Conservation (phyloP, 2,888 invertebrate species). For the Phymatocera aterrima region DNA sequence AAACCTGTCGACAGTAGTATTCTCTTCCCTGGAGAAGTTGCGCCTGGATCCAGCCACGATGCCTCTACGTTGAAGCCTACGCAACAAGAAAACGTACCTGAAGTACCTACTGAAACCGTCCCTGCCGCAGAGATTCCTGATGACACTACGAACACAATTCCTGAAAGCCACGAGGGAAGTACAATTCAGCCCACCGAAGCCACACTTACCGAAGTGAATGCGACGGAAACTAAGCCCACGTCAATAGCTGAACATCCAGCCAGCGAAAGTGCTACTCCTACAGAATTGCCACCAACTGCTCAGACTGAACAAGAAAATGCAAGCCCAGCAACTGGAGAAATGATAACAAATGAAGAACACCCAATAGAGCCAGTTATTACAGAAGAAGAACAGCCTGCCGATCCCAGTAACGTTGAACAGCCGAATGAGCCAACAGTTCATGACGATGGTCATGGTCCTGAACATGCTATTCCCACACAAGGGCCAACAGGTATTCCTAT, state of each 20-base stretch:
- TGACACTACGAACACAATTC: background rate
- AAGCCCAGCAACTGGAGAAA: slow-evolving; percentile 13
- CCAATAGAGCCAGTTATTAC: slow-evolving; percentile 43
- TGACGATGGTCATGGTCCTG: slow-evolving; percentile 40
- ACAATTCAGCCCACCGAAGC: slow-evolving; percentile 17
- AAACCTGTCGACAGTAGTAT: slow-evolving; percentile 10
- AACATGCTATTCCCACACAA: slow-evolving; percentile 54
- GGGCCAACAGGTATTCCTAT: slow-evolving; percentile 64
- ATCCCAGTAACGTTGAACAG: slow-evolving; percentile 36
- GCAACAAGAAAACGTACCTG: slow-evolving; percentile 34
- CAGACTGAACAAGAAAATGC: slow-evolving; percentile 51
- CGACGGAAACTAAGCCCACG: slow-evolving; percentile 16
- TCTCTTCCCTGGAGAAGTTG: slow-evolving; percentile 29
- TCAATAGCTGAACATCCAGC: slow-evolving; percentile 50
- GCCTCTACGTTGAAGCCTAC: slow-evolving; percentile 27
- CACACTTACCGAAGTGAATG: slow-evolving; percentile 29
- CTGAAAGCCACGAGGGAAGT: slow-evolving; percentile 44
- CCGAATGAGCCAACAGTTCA: slow-evolving; percentile 36
- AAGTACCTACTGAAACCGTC: slow-evolving; percentile 34
- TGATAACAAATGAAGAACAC: slow-evolving; percentile 13
- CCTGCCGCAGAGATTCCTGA: slow-evolving; percentile 44
- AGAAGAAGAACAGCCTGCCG: slow-evolving; percentile 50
- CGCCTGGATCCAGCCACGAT: slow-evolving; percentile 39
- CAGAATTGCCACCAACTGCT: slow-evolving; percentile 49
- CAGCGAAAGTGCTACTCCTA: slow-evolving; percentile 23